These are phyloP conservation scores for Oceanodroma tethys DNA, from an alignment of 2,113 vertebrate species.

Conservation along the genomic window DNA sequence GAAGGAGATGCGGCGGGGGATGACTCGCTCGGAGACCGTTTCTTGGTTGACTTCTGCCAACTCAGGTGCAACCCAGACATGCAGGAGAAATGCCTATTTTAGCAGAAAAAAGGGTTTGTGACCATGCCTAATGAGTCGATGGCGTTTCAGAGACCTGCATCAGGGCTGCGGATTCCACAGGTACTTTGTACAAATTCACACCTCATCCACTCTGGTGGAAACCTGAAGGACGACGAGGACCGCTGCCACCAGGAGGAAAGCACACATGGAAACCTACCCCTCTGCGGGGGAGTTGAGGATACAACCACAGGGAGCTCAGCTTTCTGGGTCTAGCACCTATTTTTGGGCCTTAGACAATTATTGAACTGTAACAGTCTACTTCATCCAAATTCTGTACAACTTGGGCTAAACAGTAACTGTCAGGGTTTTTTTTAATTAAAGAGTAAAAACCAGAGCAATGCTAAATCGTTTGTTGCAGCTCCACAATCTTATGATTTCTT, in stretches of 20 bases:
- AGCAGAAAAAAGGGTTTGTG: not conserved
- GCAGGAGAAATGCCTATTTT: fast-evolving
- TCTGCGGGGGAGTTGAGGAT: not conserved
- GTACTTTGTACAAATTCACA: not conserved
- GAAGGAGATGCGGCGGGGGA: too few relatives aligned
- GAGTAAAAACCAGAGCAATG: not conserved
- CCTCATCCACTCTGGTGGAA: not conserved
- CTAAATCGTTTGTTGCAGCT: fast-evolving
- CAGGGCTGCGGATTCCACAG: fast-evolving
- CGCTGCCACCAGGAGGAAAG: not conserved
- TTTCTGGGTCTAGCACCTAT: not conserved
- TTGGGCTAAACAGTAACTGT: not conserved
- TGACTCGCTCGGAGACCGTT: fast-evolving
- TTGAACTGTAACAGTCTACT: not conserved
- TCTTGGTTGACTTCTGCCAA: not conserved
- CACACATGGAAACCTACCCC: fast-evolving
- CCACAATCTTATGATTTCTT: not conserved
- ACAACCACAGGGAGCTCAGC: fast-evolving
- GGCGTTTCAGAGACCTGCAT: not conserved
- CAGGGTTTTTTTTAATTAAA: fast-evolving
- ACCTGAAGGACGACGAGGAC: fast-evolving
- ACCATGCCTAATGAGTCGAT: fast-evolving
- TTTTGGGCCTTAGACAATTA: not conserved
- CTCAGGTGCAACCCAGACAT: fast-evolving
- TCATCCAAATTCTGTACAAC: not conserved